Evolutionary conservation across 2,888 invertebrate species (phyloP).

Genomic region (Nephrotoma flavescens): DNA sequence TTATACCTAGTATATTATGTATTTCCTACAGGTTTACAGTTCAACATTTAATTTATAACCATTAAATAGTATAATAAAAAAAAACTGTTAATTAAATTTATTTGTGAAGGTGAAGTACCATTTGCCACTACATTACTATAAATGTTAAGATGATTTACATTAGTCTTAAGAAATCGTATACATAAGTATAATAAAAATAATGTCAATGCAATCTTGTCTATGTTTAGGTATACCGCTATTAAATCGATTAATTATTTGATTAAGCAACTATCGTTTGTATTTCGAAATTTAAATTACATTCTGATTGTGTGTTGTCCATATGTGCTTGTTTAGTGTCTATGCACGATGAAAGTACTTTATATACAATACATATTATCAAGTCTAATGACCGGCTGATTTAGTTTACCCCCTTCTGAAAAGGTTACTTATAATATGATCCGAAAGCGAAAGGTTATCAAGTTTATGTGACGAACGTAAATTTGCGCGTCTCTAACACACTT

Average conservation of each 20-base stretch:
- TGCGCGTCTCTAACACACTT: neutral
- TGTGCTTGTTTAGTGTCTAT: neutral
- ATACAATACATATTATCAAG: neutral
- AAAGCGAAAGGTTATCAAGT: neutral
- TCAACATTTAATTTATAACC: too few relatives aligned
- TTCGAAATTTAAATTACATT: neutral
- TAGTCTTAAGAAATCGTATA: too few relatives aligned
- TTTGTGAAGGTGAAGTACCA: too few relatives aligned
- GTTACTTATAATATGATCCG: neutral
- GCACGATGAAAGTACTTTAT: neutral
- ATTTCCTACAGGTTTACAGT: too few relatives aligned
- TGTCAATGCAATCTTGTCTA: neutral
- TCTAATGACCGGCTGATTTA: neutral
- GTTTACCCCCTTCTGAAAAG: neutral
- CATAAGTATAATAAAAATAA: neutral
- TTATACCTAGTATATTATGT: too few relatives aligned
- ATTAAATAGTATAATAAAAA: too few relatives aligned
- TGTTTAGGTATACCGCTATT: neutral
- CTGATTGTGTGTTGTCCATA: neutral
- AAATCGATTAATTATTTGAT: neutral
- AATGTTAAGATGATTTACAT: too few relatives aligned
- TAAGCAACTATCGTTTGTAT: neutral
- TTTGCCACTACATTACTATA: too few relatives aligned
- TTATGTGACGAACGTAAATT: neutral
- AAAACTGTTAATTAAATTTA: too few relatives aligned